A percentile compares a stretch with the other conserved stretches of the same genome.
Conservation (phyloP, 2,113 vertebrate genomes). For the Bujurquina vittata region DNA sequence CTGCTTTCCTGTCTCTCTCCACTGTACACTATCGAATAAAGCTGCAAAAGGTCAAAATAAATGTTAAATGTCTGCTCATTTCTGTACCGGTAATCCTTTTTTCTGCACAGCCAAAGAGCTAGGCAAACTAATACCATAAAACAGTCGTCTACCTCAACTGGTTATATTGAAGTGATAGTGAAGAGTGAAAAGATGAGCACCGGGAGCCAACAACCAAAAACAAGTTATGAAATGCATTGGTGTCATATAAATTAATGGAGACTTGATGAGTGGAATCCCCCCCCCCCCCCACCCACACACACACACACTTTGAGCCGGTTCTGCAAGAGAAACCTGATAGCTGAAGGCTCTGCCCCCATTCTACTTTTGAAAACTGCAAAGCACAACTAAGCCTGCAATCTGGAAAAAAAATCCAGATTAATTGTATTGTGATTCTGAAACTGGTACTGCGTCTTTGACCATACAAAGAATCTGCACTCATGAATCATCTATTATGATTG, state of each 20-base stretch:
- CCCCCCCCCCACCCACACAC: no score
- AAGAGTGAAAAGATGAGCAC: not conserved
- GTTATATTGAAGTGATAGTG: not conserved
- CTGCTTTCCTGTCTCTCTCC: no score
- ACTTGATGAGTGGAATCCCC: no score
- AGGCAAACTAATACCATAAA: not conserved
- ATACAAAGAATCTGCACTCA: not conserved
- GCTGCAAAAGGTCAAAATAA: no score
- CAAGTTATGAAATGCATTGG: not conserved
- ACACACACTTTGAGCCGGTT: not conserved
- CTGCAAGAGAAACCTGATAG: not conserved
- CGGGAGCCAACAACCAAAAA: not conserved
- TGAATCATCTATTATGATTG: rapidly evolving
- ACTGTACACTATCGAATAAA: no score
- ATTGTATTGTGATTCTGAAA: not conserved
- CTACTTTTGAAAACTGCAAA: not conserved
- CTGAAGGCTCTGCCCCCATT: not conserved
- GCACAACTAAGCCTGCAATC: not conserved
- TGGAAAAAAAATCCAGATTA: not conserved
- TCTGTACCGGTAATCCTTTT: not conserved
- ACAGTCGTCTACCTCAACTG: not conserved
- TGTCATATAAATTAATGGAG: not conserved
- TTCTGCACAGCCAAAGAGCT: not conserved
- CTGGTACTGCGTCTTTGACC: not conserved
- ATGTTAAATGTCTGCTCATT: not conserved